These are phyloP conservation scores for Zophobas morio DNA, from an alignment of 1,140 invertebrate species.

Conservation along the genomic window DNA sequence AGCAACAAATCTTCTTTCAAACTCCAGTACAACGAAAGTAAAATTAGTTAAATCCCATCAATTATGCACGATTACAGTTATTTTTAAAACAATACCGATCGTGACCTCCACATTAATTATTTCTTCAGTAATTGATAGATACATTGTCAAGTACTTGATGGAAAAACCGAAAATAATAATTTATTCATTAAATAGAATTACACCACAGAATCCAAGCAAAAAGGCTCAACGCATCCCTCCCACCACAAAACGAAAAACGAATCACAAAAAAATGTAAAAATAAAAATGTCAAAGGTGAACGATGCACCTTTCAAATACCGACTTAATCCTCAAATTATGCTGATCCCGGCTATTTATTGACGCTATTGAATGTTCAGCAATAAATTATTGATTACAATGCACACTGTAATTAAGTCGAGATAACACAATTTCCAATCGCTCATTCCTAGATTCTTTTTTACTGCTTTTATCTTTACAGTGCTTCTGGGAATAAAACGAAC, in stretches of 20 bases:
- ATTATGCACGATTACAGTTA: constrained; percentile 14
- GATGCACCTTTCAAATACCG: background rate
- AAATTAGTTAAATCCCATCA: constrained; percentile 1
- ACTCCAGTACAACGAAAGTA: background rate
- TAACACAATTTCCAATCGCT: no score
- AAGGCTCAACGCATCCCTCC: background rate
- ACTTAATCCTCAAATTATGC: constrained; percentile 1
- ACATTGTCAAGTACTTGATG: constrained; percentile 9
- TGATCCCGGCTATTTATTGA: background rate
- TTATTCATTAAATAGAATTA: constrained; percentile 31
- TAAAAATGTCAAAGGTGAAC: constrained; percentile 9
- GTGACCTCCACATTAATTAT: constrained; percentile 38
- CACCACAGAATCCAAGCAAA: background rate
- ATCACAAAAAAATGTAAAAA: background rate
- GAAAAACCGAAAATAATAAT: constrained; percentile 18
- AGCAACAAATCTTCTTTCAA: no score
- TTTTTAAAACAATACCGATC: constrained; percentile 13
- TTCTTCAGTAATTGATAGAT: constrained; percentile 10
- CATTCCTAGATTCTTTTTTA: no score
- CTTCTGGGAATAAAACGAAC: no score
- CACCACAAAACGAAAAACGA: background rate
- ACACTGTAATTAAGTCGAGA: no score
- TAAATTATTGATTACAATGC: background rate
- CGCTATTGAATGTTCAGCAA: background rate
- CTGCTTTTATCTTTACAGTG: no score